Conservation (phyloP, 1,140 invertebrate genomes). For the Drosophila tropicalis region DNA sequence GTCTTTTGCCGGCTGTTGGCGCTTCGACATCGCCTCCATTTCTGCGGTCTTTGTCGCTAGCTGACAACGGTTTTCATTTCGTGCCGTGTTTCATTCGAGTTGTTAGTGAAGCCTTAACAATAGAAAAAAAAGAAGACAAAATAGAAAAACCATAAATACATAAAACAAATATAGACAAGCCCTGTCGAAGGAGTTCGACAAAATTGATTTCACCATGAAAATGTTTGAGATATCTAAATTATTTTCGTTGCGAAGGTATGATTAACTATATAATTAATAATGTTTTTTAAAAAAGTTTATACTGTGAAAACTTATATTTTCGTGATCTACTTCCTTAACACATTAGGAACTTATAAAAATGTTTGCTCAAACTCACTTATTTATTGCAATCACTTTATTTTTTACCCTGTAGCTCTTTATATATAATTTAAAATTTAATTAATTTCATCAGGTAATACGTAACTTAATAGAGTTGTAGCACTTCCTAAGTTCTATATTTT, state of each 20-base stretch:
- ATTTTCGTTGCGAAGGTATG: constrained; percentile 78
- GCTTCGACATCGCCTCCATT: constrained; percentile 59
- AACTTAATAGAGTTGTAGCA: no score
- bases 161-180: constrained; percentile 20
- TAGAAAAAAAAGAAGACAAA: constrained; percentile 29
- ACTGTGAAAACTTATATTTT: no score
- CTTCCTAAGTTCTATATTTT: no score
- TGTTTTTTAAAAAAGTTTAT: no score
- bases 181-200: not conserved
- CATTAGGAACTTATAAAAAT: no score
- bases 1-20: constrained; percentile 67
- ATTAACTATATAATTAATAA: no score
- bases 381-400: no score
- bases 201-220: constrained; percentile 51
- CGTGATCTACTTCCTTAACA: no score
- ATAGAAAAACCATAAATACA: constrained; percentile 24
- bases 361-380: no score
- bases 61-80: constrained; percentile 18
- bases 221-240: constrained; percentile 81
- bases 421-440: no score
- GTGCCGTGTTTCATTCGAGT: constrained; percentile 14
- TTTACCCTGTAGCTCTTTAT: no score
- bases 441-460: no score
- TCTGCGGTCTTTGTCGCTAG: constrained; percentile 27
- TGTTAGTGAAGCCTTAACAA: constrained; percentile 9